phyloP scores from a whole-genome alignment of 2,888 invertebrate genomes.

The Panorpa germanica region DNA sequence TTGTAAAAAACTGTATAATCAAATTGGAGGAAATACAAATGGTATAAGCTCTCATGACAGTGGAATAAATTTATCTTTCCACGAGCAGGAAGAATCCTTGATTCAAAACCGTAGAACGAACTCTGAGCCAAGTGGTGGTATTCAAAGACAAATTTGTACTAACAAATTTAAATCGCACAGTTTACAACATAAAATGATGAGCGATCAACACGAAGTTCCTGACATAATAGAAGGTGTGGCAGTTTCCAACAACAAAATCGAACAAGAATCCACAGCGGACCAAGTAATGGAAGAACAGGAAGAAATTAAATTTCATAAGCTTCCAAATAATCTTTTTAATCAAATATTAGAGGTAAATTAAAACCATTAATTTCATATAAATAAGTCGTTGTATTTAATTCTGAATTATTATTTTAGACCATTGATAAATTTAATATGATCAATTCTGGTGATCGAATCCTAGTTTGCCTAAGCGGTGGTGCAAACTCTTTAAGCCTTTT shows the following conservation, averaged over 20 bases:
- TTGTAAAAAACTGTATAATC: conserved; percentile 27
- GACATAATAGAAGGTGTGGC: conserved; percentile 33
- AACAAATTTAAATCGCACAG: too few relatives aligned
- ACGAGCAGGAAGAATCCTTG: conserved; percentile 48
- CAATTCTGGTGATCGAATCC: conserved; percentile 57
- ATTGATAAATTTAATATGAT: conserved; percentile 72
- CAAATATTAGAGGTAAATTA: conserved; percentile 2
- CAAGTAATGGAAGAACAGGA: not conserved
- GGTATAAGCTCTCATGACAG: conserved; percentile 46
- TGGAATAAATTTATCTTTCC: conserved; percentile 55
- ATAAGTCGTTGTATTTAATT: conserved; percentile 3
- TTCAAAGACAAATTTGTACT: too few relatives aligned
- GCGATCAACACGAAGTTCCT: conserved; percentile 30
- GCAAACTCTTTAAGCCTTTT: conserved; percentile 69
- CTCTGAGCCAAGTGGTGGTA: too few relatives aligned
- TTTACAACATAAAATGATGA: too few relatives aligned
- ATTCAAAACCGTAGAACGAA: too few relatives aligned
- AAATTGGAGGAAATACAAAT: too few relatives aligned
- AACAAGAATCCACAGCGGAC: not conserved
- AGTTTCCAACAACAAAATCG: conserved; percentile 26
- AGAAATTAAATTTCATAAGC: not conserved
- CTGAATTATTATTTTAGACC: conserved; percentile 30
- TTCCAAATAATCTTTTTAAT: not conserved
- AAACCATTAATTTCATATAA: conserved; percentile 4
- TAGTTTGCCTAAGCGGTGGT: conserved; percentile 72